Conservation (phyloP, 2,797 vertebrate genomes). For the Chloroceryle amazona region DNA sequence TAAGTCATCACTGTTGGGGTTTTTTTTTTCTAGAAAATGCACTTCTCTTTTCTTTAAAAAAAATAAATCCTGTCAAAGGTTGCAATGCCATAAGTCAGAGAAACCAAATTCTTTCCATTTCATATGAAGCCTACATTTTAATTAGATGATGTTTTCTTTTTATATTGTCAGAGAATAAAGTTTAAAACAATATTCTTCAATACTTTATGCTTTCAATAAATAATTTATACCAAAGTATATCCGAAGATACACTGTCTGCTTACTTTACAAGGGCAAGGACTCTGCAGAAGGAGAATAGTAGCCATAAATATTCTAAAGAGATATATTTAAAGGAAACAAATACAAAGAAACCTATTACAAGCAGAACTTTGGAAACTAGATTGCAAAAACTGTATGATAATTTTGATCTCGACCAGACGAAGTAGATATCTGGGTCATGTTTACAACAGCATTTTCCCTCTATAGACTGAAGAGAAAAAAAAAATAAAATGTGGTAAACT, state of each 20-base stretch:
- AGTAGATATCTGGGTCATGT: slow-evolving; percentile 48
- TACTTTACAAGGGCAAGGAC: slow-evolving; percentile 22
- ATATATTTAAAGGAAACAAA: slow-evolving; percentile 49
- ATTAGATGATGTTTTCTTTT: slow-evolving; percentile 43
- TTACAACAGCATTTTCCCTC: slow-evolving; percentile 27
- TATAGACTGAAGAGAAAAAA: neutral
- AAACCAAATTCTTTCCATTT: slow-evolving; percentile 25
- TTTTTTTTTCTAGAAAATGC: neutral
- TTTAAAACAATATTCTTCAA: slow-evolving; percentile 64
- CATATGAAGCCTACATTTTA: slow-evolving; percentile 37
- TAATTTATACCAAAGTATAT: slow-evolving; percentile 33
- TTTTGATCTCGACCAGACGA: slow-evolving; percentile 33
- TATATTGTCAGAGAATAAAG: slow-evolving; percentile 59
- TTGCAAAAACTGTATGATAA: slow-evolving; percentile 16
- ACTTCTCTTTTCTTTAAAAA: slow-evolving; percentile 19
- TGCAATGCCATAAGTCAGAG: neutral
- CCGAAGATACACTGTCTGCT: neutral
- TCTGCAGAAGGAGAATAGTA: neutral
- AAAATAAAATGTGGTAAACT: neutral
- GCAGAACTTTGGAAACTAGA: slow-evolving; percentile 30
- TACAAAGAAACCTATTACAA: slow-evolving; percentile 18
- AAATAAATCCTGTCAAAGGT: slow-evolving; percentile 14
- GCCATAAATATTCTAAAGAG: slow-evolving; percentile 60
- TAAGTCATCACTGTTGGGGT: neutral
- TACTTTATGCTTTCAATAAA: slow-evolving; percentile 54